phyloP scores from a whole-genome alignment of 2,113 vertebrate genomes.

The Chitala chitala region DNA sequence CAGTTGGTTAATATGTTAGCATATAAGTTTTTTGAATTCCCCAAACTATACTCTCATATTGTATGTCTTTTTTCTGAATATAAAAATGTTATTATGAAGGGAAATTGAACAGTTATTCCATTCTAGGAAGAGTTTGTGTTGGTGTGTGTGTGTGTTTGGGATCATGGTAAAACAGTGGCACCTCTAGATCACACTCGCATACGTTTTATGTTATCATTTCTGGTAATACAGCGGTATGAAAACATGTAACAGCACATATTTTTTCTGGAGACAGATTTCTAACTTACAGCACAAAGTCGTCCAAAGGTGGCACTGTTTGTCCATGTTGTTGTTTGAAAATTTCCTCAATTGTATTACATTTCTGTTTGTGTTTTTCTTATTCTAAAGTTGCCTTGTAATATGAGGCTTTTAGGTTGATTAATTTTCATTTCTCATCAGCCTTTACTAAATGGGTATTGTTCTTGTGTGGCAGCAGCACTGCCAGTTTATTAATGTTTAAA shows the following conservation, averaged over 20 bases:
- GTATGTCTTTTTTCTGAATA: neutral
- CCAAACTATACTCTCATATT: neutral
- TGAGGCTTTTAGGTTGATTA: neutral
- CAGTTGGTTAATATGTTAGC: neutral
- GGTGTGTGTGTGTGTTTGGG: neutral
- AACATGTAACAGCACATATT: neutral
- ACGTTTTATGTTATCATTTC: neutral
- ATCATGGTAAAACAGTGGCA: neutral
- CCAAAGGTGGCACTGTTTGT: slow-evolving; percentile 24
- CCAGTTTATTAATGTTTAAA: neutral
- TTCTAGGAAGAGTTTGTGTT: no score
- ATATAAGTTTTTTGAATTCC: neutral
- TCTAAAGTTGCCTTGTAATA: slow-evolving; percentile 7
- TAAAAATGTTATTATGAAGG: neutral
- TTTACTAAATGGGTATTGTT: neutral
- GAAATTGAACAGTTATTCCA: no score
- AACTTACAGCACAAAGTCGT: neutral
- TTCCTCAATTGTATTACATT: neutral
- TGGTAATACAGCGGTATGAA: neutral
- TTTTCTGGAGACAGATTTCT: neutral
- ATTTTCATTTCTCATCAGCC: neutral
- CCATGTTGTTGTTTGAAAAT: slow-evolving; percentile 10
- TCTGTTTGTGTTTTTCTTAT: neutral
- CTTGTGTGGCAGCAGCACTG: neutral
- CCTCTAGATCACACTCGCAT: neutral